phyloP scores from a whole-genome alignment of 2,113 vertebrate genomes.

The Osmerus eperlanus region DNA sequence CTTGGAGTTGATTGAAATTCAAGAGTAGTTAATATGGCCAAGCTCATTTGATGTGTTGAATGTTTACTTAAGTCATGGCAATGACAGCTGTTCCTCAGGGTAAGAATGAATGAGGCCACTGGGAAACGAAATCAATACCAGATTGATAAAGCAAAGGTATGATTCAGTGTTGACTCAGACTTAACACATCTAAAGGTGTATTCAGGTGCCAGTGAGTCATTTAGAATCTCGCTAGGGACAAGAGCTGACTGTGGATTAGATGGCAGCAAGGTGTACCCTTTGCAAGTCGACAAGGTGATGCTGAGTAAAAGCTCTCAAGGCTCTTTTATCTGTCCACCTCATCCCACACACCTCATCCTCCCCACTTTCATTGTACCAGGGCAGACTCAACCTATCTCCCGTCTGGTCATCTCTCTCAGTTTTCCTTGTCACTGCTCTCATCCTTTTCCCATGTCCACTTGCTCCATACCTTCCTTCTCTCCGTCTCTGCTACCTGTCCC shows the following conservation, averaged over 20 bases:
- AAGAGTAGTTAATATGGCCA: too few relatives aligned
- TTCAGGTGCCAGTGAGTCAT: conserved; percentile 61
- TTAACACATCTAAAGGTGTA: conserved; percentile 38
- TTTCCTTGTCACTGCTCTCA: conserved; percentile 1
- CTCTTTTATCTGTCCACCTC: conserved; percentile 48
- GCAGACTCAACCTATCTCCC: background rate
- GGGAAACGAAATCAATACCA: conserved; percentile 56
- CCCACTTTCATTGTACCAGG: background rate
- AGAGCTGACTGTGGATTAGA: conserved; percentile 51
- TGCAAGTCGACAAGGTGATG: conserved; percentile 49
- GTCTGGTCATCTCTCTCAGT: background rate
- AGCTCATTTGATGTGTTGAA: too few relatives aligned
- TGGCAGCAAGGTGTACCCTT: conserved; percentile 51
- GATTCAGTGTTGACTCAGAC: conserved; percentile 49
- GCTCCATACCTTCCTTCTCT: conserved; percentile 11
- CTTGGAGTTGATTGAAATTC: too few relatives aligned
- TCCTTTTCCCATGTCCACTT: background rate
- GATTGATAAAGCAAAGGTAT: conserved; percentile 56
- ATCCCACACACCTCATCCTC: conserved; percentile 12
- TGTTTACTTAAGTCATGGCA: too few relatives aligned
- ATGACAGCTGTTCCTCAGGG: conserved; percentile 40
- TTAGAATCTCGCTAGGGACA: conserved; percentile 22
- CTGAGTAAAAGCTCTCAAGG: conserved; percentile 53
- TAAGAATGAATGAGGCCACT: conserved; percentile 33
- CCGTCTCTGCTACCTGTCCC: conserved; percentile 35